Conservation (phyloP, 2,113 vertebrate genomes). For the Ochotona princeps region DNA sequence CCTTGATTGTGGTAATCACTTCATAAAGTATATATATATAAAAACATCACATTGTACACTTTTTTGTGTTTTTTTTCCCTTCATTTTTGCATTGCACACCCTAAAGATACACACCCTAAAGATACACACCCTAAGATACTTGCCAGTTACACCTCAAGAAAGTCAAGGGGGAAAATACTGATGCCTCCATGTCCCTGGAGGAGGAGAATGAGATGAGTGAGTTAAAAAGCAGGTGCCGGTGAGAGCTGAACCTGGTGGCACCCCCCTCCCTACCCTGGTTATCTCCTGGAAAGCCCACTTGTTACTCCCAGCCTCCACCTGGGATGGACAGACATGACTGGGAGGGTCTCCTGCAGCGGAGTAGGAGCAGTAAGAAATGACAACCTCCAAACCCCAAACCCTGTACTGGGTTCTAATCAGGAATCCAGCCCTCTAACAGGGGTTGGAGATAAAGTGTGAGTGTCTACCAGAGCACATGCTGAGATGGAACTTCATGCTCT, state of each 20-base stretch:
- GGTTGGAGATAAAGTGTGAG: constrained; percentile 13
- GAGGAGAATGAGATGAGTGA: not conserved
- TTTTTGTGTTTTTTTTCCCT: not conserved
- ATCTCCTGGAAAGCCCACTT: not conserved
- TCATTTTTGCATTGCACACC: no score
- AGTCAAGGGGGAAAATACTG: not conserved
- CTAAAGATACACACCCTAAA: not conserved
- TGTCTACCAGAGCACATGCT: not conserved
- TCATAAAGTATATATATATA: not conserved
- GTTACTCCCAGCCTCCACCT: not conserved
- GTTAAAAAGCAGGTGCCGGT: not conserved
- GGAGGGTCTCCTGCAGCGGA: not conserved
- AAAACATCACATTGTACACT: not conserved
- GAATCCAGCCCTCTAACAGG: not conserved
- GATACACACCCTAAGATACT: not conserved
- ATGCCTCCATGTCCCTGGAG: not conserved
- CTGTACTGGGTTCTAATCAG: not conserved
- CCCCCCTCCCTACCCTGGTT: no score
- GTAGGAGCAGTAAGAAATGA: not conserved
- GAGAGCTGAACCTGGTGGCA: not conserved
- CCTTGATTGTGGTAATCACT: not conserved
- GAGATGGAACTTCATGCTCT: constrained; percentile 18
- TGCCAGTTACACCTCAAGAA: not conserved
- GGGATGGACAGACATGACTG: not conserved
- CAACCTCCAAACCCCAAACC: not conserved